phyloP scores from a whole-genome alignment of 1,140 invertebrate genomes.

The Atta colombica region DNA sequence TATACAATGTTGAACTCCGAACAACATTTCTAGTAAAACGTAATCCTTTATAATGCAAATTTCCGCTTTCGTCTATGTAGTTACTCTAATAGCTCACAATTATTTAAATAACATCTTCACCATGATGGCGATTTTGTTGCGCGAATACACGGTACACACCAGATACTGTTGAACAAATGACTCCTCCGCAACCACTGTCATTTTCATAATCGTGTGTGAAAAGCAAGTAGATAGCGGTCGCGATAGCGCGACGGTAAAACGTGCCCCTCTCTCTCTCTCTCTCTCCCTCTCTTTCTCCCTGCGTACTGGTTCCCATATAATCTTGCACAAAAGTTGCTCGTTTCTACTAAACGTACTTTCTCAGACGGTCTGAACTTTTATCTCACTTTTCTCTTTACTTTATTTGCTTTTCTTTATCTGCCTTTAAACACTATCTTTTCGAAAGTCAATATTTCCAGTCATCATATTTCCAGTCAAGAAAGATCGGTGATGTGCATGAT shows the following conservation, averaged over 20 bases:
- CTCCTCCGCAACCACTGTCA: slow-evolving; percentile 34
- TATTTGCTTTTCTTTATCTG: not conserved
- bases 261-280: too few species aligned
- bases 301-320: slow-evolving; percentile 24
- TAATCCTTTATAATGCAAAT: slow-evolving; percentile 24
- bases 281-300: not conserved
- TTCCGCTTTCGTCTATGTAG: not conserved
- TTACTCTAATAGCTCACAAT: slow-evolving; percentile 49
- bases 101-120: slow-evolving; percentile 56
- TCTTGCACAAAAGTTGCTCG: slow-evolving; percentile 25
- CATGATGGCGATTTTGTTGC: slow-evolving; percentile 30
- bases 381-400: not conserved
- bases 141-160: slow-evolving; percentile 8
- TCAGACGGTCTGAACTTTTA: slow-evolving; percentile 9
- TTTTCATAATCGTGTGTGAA: slow-evolving; percentile 58
- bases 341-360: slow-evolving; percentile 12
- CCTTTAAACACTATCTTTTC: not conserved
- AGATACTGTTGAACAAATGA: slow-evolving; percentile 44
- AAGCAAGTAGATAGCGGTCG: slow-evolving; percentile 33
- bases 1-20: not conserved
- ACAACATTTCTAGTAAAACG: not conserved
- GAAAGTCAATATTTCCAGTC: slow-evolving; percentile 6
- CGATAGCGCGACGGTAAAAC: slow-evolving; percentile 20
- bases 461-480: not conserved
- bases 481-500: not conserved